A percentile compares a stretch with the other conserved stretches of the same genome.
Evolutionary conservation across 92 coral and sea anemone species (phyloP).

Genomic region (Muricea muricata): DNA sequence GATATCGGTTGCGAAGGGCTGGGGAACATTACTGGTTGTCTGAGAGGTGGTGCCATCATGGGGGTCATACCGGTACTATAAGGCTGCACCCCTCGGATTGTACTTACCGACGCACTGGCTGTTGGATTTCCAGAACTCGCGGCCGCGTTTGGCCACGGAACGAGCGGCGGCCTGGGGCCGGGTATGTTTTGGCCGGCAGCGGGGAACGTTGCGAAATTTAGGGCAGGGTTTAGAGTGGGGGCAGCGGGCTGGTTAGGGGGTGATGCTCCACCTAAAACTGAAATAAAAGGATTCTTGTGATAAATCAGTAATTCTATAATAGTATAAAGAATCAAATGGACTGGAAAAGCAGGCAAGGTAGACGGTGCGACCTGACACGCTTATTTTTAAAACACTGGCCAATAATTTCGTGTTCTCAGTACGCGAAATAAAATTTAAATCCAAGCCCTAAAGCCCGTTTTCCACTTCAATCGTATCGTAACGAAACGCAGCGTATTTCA

Average conservation of each 20-base stretch:
- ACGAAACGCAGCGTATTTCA: no score
- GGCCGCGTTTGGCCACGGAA: conserved; percentile 55
- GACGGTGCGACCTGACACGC: no score
- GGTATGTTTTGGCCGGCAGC: conserved; percentile 45
- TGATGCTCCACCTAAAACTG: conserved; percentile 10
- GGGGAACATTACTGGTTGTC: conserved; percentile 56
- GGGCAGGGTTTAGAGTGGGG: background rate
- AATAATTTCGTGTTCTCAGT: no score
- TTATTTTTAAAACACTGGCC: no score
- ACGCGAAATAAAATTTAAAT: no score
- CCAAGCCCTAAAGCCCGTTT: no score
- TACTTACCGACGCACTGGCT: conserved; percentile 58
- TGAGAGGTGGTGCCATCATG: conserved; percentile 65
- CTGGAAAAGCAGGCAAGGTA: no score
- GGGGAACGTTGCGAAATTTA: conserved; percentile 21
- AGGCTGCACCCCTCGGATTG: conserved; percentile 31
- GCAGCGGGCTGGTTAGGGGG: background rate
- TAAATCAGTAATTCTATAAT: no score
- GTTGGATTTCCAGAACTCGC: conserved; percentile 61
- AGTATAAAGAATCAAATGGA: no score
- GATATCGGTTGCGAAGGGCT: conserved; percentile 56
- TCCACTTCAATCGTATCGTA: no score
- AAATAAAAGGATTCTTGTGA: background rate
- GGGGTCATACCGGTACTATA: conserved; percentile 42
- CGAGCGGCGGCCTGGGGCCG: conserved; percentile 43